phyloP scores from a whole-genome alignment of 2,888 invertebrate species.

The Enchytraeus crypticus region DNA sequence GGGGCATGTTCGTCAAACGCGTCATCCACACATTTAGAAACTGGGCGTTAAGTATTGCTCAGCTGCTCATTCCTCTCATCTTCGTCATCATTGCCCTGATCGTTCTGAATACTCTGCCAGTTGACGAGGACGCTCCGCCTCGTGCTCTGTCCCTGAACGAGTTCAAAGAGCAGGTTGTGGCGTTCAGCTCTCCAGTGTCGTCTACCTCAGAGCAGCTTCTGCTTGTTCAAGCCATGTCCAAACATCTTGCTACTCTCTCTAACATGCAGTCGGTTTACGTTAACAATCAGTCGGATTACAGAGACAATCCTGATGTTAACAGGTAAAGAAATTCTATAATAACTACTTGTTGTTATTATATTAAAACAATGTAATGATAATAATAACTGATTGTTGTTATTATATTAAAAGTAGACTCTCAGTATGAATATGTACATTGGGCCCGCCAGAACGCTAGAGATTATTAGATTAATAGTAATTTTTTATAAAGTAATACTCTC shows the following conservation, averaged over 20 bases:
- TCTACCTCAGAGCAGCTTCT: background rate
- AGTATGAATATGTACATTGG: no score
- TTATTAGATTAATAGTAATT: no score
- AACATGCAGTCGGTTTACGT: background rate
- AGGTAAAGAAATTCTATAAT: no score
- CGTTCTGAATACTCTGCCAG: background rate
- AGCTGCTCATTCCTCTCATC: background rate
- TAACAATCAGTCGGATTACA: background rate
- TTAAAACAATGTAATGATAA: no score
- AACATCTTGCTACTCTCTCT: background rate
- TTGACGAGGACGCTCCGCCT: background rate
- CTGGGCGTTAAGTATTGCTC: background rate
- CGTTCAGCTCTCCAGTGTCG: background rate
- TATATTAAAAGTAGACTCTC: no score
- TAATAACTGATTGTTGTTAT: no score
- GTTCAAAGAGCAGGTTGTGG: background rate
- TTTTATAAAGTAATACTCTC: no score
- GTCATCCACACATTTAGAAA: background rate
- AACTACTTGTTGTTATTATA: no score
- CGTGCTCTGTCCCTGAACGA: background rate
- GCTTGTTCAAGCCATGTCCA: background rate
- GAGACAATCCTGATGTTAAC: background rate
- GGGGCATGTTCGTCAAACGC: background rate
- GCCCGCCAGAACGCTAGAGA: no score
- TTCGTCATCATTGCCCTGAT: background rate